Evolutionary conservation across 2,888 invertebrate genomes (phyloP).

Genomic region (Alcis repandata): DNA sequence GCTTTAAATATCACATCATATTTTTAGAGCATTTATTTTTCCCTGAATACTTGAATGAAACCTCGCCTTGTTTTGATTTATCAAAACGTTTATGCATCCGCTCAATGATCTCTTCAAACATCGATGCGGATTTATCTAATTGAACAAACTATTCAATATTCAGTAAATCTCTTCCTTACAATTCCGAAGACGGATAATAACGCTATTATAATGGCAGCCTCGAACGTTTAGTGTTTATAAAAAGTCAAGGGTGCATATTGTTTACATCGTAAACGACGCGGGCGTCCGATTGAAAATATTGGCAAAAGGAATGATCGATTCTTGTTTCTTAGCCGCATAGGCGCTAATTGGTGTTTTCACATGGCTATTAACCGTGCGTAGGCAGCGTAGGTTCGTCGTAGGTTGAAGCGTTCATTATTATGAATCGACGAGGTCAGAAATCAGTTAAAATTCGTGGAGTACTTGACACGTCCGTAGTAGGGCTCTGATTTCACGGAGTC

Average conservation of each 20-base stretch:
- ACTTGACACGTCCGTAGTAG: conserved; percentile 45
- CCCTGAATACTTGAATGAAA: conserved; percentile 11
- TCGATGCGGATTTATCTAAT: conserved; percentile 44
- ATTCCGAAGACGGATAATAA: conserved; percentile 61
- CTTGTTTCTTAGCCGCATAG: conserved; percentile 53
- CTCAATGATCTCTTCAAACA: conserved; percentile 42
- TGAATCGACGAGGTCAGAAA: conserved; percentile 52
- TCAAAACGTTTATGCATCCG: conserved; percentile 30
- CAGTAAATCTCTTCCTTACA: conserved; percentile 57
- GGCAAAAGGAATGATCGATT: conserved; percentile 47
- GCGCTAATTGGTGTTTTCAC: conserved; percentile 61
- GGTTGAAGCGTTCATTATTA: conserved; percentile 45
- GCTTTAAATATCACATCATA: conserved; percentile 21
- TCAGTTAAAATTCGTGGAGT: conserved; percentile 50
- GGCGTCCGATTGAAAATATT: conserved; percentile 37
- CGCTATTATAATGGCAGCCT: conserved; percentile 65
- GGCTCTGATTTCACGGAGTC: conserved; percentile 52
- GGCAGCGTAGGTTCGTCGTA: conserved; percentile 52
- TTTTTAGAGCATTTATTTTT: conserved; percentile 15
- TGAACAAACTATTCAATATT: conserved; percentile 49
- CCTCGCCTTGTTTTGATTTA: conserved; percentile 19
- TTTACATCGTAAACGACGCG: conserved; percentile 60
- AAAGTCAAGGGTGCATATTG: conserved; percentile 78
- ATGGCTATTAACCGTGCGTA: conserved; percentile 53
- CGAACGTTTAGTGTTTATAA: conserved; percentile 58